Evolutionary conservation across 2,113 vertebrate genomes (phyloP).

Genomic region (Cervus canadensis): DNA sequence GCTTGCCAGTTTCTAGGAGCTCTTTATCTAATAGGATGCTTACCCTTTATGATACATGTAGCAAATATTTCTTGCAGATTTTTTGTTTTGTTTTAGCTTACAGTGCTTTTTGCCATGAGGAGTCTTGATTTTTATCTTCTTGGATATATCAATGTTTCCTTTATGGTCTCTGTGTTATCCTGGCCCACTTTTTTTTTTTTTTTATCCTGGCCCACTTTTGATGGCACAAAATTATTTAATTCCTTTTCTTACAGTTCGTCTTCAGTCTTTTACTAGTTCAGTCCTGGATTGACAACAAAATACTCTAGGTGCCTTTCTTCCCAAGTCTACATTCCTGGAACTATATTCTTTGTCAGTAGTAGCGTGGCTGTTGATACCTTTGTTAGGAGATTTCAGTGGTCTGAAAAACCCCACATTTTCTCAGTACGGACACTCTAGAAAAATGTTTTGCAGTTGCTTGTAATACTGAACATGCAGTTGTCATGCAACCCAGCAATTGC

Average conservation of each 20-base stretch:
- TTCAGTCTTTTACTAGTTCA: constrained; percentile 51
- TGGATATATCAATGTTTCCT: neutral
- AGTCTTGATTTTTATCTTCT: neutral
- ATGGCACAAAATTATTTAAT: neutral
- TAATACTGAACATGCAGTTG: neutral
- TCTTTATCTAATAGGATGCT: constrained; percentile 2
- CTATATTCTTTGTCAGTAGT: neutral
- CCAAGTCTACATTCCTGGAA: neutral
- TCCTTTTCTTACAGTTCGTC: neutral
- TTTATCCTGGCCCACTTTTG: neutral
- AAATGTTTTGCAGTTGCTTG: neutral
- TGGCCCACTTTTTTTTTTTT: neutral
- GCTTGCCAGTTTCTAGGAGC: neutral
- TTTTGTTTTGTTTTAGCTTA: neutral
- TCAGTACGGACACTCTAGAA: neutral
- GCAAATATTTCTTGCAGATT: neutral
- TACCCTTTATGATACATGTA: neutral
- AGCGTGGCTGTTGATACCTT: neutral
- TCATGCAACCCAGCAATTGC: neutral
- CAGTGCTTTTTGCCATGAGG: neutral
- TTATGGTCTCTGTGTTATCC: neutral
- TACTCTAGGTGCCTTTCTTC: neutral
- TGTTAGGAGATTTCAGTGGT: neutral
- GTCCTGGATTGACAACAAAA: neutral
- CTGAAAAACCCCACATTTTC: neutral